Evolutionary conservation across 2,888 invertebrate genomes (phyloP).

Genomic region (Leptinotarsa peninsularis): DNA sequence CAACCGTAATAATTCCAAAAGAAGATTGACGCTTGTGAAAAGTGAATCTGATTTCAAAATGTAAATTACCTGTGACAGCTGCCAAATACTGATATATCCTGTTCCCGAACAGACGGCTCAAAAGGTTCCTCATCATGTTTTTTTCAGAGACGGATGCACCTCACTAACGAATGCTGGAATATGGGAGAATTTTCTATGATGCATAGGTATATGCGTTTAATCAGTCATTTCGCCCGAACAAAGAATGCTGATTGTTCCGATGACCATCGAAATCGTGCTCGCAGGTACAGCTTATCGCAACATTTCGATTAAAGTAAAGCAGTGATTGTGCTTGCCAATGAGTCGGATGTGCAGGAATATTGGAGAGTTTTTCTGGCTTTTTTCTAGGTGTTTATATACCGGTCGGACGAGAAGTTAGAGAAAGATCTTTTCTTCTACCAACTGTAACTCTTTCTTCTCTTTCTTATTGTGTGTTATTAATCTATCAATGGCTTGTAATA

Average conservation of each 20-base stretch:
- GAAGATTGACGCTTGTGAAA: too few relatives aligned
- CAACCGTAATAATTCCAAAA: too few relatives aligned
- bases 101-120: conserved; percentile 11
- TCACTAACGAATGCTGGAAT: neutral
- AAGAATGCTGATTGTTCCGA: conserved; percentile 3
- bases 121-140: conserved; percentile 16
- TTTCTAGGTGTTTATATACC: neutral
- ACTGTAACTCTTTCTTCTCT: too few relatives aligned
- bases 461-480: too few relatives aligned
- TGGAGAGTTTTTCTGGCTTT: neutral
- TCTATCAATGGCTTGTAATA: too few relatives aligned
- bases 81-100: conserved; percentile 54
- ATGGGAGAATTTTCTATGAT: neutral
- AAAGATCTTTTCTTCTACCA: neutral
- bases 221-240: neutral
- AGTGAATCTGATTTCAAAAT: neutral
- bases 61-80: conserved; percentile 51
- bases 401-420: neutral
- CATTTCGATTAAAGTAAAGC: neutral
- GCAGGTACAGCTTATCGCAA: conserved; percentile 7
- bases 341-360: neutral
- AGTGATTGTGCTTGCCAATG: neutral
- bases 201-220: neutral
- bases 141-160: neutral
- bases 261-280: conserved; percentile 4